Conservation (phyloP, 2,888 invertebrate species). For the Aphodius sticticus region DNA sequence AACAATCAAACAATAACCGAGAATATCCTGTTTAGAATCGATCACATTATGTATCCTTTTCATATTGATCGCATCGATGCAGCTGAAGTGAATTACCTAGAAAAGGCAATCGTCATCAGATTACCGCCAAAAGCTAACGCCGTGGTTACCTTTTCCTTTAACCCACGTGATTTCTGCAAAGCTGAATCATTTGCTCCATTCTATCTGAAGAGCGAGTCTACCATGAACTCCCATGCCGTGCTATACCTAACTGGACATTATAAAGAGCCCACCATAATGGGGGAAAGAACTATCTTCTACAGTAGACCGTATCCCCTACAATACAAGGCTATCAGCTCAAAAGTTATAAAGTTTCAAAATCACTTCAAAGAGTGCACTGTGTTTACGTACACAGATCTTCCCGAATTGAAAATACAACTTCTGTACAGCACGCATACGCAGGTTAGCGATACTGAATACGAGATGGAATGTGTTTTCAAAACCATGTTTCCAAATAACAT, state of each 20-base stretch:
- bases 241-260: slow-evolving; percentile 51
- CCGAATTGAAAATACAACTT: not conserved
- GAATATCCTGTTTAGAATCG: not conserved
- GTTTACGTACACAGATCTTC: not conserved
- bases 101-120: not conserved
- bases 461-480: not conserved
- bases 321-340: slow-evolving; percentile 24
- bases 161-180: not conserved
- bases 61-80: not conserved
- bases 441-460: not conserved
- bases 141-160: not conserved
- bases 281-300: slow-evolving; percentile 48
- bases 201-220: not conserved
- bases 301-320: slow-evolving; percentile 54
- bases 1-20: not conserved
- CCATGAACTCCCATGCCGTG: slow-evolving; percentile 46
- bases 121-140: not conserved
- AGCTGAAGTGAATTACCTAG: not conserved
- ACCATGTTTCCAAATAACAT: not conserved
- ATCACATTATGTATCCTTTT: not conserved
- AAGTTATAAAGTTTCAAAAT: not conserved
- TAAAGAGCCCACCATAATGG: slow-evolving; percentile 48
- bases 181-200: not conserved
- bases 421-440: not conserved
- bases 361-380: not conserved